These are phyloP conservation scores for Chloebia gouldiae DNA, from an alignment of 2,113 vertebrate species.

Conservation along the genomic window DNA sequence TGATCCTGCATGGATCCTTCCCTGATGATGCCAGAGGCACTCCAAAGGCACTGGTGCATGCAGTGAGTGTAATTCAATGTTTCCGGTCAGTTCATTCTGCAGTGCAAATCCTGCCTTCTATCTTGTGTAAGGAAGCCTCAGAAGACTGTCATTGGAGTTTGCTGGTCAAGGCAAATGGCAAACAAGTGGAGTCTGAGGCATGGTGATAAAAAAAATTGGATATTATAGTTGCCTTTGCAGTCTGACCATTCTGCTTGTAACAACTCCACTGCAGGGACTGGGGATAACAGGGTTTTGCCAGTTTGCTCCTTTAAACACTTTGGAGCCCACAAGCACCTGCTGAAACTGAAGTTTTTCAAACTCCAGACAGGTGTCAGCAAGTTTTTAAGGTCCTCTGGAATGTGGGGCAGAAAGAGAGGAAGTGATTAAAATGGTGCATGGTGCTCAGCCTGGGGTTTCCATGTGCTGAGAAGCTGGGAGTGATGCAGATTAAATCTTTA, in stretches of 20 bases:
- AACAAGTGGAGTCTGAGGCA: neutral
- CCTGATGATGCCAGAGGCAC: neutral
- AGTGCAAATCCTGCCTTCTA: neutral
- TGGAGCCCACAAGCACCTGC: slow-evolving; percentile 9
- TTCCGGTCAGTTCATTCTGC: neutral
- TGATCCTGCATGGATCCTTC: neutral
- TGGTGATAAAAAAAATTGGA: neutral
- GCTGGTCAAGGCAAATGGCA: neutral
- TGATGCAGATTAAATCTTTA: neutral
- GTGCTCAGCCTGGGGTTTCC: neutral
- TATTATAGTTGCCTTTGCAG: neutral
- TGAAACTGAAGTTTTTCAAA: slow-evolving; percentile 17
- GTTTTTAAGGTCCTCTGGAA: slow-evolving; percentile 27
- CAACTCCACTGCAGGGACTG: neutral
- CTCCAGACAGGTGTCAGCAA: slow-evolving; percentile 18
- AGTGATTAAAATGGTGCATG: neutral
- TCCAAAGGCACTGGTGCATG: neutral
- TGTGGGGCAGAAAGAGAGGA: neutral
- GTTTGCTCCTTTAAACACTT: neutral
- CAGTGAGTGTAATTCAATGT: neutral
- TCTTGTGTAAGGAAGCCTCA: neutral
- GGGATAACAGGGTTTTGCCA: neutral
- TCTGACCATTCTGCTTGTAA: neutral
- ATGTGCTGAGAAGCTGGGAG: neutral
- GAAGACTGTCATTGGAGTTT: neutral